Conservation (phyloP, 1,140 invertebrate genomes). For the Micrasema longulum region DNA sequence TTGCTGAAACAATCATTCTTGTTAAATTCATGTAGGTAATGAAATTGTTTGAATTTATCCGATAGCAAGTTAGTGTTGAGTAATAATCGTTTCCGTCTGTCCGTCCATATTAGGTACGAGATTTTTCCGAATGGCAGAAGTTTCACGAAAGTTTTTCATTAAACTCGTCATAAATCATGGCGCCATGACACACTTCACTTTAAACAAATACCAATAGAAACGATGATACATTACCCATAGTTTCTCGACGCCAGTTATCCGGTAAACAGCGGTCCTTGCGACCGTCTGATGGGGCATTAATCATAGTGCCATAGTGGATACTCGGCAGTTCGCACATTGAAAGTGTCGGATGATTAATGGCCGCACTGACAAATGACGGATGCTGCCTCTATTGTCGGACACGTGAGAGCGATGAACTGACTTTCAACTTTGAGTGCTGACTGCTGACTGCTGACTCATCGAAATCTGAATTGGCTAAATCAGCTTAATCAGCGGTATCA, state of each 20-base stretch:
- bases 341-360: conserved; percentile 42
- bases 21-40: too few species aligned
- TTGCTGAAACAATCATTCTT: too few species aligned
- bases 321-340: conserved; percentile 40
- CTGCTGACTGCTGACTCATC: conserved; percentile 1
- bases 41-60: neutral
- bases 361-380: conserved; percentile 43
- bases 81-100: neutral
- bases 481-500: conserved; percentile 1
- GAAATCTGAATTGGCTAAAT: neutral
- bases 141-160: conserved; percentile 35
- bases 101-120: conserved; percentile 3
- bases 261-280: conserved; percentile 28
- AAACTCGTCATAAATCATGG: conserved; percentile 41
- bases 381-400: conserved; percentile 35
- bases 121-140: conserved; percentile 14
- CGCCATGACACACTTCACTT: conserved; percentile 35
- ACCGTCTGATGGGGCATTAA: conserved; percentile 29
- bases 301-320: conserved; percentile 17
- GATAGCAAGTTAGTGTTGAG: neutral
- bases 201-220: conserved; percentile 34
- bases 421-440: neutral
- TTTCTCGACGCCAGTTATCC: conserved; percentile 23
- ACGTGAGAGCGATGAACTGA: conserved; percentile 39
- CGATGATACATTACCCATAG: conserved; percentile 27